Evolutionary conservation across 2,113 vertebrate genomes (phyloP).

Genomic region (Melozone crissalis): DNA sequence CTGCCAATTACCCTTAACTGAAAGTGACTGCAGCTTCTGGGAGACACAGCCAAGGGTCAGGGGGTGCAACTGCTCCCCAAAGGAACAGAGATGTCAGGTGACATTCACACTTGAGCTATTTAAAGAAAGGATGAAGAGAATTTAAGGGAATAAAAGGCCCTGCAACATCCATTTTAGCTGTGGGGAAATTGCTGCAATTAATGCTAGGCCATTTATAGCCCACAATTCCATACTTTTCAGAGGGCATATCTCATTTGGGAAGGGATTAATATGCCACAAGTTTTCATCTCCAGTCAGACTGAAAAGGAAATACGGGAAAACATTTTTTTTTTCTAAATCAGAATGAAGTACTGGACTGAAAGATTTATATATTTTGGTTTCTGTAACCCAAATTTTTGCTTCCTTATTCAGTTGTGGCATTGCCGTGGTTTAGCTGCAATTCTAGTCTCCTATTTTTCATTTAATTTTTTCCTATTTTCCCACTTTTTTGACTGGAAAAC

Average conservation of each 20-base stretch:
- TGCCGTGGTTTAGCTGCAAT: neutral
- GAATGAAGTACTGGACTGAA: neutral
- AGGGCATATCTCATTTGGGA: neutral
- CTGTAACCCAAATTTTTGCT: neutral
- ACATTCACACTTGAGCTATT: slow-evolving; percentile 19
- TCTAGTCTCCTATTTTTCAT: neutral
- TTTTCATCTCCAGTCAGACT: neutral
- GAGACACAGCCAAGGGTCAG: slow-evolving; percentile 61
- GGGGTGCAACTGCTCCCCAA: slow-evolving; percentile 16
- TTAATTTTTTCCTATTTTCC: neutral
- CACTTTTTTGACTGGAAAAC: neutral
- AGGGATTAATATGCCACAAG: neutral
- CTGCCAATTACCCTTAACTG: slow-evolving; percentile 65
- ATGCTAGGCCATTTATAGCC: neutral
- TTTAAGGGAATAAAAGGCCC: neutral
- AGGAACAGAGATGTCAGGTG: slow-evolving; percentile 26
- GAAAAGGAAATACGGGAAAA: neutral
- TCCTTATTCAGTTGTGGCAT: neutral
- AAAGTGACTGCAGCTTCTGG: slow-evolving; percentile 69
- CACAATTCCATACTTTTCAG: neutral
- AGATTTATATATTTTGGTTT: slow-evolving; percentile 26
- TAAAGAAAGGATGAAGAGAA: neutral
- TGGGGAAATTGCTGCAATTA: slow-evolving; percentile 24
- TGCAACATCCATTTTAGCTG: neutral
- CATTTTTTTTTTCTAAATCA: neutral